These are phyloP conservation scores for Drosophila mimetica DNA, from an alignment of 2,888 invertebrate species.

Conservation along the genomic window DNA sequence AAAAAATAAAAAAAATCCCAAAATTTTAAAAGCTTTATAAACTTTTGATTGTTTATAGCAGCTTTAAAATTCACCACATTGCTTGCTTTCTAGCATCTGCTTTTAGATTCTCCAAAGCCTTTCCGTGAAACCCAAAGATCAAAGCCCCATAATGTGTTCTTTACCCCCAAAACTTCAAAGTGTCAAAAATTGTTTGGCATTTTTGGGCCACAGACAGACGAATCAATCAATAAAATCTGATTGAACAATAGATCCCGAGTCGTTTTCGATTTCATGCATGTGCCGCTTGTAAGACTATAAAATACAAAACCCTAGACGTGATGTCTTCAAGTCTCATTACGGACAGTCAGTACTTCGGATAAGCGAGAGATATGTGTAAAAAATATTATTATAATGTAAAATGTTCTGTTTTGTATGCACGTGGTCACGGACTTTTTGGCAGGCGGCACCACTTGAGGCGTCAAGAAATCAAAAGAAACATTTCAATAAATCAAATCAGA, in stretches of 20 bases:
- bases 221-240: slow-evolving; percentile 51
- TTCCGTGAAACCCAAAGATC: slow-evolving; percentile 49
- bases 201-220: slow-evolving; percentile 50
- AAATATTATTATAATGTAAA: slow-evolving; percentile 17
- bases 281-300: slow-evolving; percentile 13
- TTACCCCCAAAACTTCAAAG: slow-evolving; percentile 53
- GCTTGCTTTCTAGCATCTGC: slow-evolving; percentile 4
- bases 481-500: slow-evolving; percentile 65
- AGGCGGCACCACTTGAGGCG: slow-evolving; percentile 55
- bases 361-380: slow-evolving; percentile 14
- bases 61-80: slow-evolving; percentile 1
- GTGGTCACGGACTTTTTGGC: slow-evolving; percentile 22
- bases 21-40: neutral
- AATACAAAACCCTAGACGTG: slow-evolving; percentile 47
- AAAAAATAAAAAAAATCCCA: no score
- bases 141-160: slow-evolving; percentile 58
- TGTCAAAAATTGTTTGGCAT: slow-evolving; percentile 59
- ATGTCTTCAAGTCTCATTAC: slow-evolving; percentile 31
- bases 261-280: slow-evolving; percentile 36
- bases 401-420: slow-evolving; percentile 35
- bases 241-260: slow-evolving; percentile 50
- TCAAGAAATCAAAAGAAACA: slow-evolving; percentile 61
- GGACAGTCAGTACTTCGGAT: neutral
- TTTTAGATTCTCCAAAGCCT: slow-evolving; percentile 9
- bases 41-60: neutral